Evolutionary conservation across 2,888 invertebrate species (phyloP).

Genomic region (Dicranocentrus wangi): DNA sequence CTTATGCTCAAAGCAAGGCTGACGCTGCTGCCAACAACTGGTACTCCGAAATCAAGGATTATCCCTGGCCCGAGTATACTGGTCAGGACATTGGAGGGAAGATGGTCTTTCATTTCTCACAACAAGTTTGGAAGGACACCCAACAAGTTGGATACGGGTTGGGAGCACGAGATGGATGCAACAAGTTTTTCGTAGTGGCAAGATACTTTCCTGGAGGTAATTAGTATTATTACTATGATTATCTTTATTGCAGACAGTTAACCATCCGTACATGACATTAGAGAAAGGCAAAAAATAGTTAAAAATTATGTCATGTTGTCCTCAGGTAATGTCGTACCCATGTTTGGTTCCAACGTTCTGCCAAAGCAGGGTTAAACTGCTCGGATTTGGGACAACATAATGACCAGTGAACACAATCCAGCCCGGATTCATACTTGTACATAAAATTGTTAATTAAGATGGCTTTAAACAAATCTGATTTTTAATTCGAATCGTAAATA

Average conservation of each 20-base stretch:
- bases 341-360: not conserved
- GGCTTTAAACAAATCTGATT: not conserved
- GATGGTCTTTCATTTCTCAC: not conserved
- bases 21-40: not conserved
- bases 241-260: too few species aligned
- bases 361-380: too few species aligned
- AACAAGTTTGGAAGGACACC: conserved; percentile 1
- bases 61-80: not conserved
- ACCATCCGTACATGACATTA: too few species aligned
- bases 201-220: not conserved
- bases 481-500: not conserved
- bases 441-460: not conserved
- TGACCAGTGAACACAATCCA: not conserved
- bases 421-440: not conserved
- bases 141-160: not conserved
- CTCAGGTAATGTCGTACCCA: not conserved
- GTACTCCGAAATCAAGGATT: not conserved
- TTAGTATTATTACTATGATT: not conserved
- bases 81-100: not conserved
- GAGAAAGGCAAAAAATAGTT: not conserved
- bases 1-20: not conserved
- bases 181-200: not conserved
- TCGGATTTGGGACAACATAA: not conserved
- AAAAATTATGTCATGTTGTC: not conserved
- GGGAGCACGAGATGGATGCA: not conserved